Base-by-base conservation (phyloP, 2,113 vertebrate species). In the Ophiodon elongatus region DNA sequence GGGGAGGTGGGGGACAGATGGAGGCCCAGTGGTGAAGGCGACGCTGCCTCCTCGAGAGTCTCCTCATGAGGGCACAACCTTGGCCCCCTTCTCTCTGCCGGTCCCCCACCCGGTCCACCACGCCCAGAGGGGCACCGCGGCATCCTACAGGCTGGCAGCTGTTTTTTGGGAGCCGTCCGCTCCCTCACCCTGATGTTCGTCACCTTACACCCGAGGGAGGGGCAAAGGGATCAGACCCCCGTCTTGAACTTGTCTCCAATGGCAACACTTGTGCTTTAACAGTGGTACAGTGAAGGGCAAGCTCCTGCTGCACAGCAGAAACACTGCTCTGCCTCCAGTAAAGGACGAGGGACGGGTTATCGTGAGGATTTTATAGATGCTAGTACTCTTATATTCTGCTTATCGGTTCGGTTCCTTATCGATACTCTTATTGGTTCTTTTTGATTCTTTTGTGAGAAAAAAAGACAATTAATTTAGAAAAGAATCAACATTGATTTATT, bases 141-240 rank as follows among this genome's bases (percentile, higher is more conserved):
- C 84, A 69, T 91, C 93, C 94, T 84, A 91, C 91, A 79, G 95
- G 74, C 88, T 68, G 82, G 90, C 95, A 95, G 94, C 93, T 95
- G 95, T 94, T 94, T 93, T 47, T 88, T 76, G 66, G 85, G 85
- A 86, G 77, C 63, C 23, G 70, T 57, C 85, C 74, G 81, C 64
- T 78, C 73, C 76, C 83, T 90, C 82, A 86, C 91, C 88, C 66
- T 4, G 83, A 79, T 71, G 85, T 47, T 77, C 77, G 19, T 90
- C 82, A 88, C 72, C 89, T 82, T 84, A 35, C 84, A 84, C 78
- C 84, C 68, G 72, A 74, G 76, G 72, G 65, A 86, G 82, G 80
- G 68, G 71, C 41, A 60, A 59, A 75, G 68, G 56, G 83, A 80
- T 80, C 82, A 83, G 31, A 54, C 59, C 71, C 84, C 84, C 54